phyloP scores from a whole-genome alignment of 1,140 invertebrate species.

The Mizuhopecten yessoensis region DNA sequence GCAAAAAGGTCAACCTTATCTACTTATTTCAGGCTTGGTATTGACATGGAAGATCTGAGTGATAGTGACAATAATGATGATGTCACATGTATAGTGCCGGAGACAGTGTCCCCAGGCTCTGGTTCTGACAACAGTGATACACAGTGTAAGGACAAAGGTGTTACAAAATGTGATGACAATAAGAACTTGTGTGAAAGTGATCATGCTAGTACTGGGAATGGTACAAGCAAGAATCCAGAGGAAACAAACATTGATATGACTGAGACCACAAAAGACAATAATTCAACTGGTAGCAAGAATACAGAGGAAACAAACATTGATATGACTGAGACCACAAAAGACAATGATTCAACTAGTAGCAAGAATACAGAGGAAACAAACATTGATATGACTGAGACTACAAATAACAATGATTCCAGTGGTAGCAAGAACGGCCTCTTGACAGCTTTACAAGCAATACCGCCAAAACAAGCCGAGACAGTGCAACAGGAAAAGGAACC shows the following conservation, averaged over 20 bases:
- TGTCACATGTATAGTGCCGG: not conserved
- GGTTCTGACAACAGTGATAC: not conserved
- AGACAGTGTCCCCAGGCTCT: not conserved
- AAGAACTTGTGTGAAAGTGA: not conserved
- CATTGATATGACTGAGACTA: not conserved
- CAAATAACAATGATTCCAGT: not conserved
- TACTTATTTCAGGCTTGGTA: conserved; percentile 74
- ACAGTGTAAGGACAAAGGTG: not conserved
- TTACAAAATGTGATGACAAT: not conserved
- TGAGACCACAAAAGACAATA: not conserved
- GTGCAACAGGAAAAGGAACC: not conserved
- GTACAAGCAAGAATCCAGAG: not conserved
- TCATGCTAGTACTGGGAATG: not conserved
- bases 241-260: not conserved
- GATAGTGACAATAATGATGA: conserved; percentile 67
- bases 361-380: not conserved
- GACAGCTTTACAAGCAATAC: not conserved
- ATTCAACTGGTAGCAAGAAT: not conserved
- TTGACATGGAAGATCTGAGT: conserved; percentile 72
- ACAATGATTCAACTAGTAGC: not conserved
- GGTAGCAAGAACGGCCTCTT: not conserved
- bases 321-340: not conserved
- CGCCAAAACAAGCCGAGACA: not conserved
- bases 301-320: not conserved
- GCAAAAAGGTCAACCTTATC: no score